phyloP scores from a whole-genome alignment of 2,888 invertebrate species.

The Phortica magna region DNA sequence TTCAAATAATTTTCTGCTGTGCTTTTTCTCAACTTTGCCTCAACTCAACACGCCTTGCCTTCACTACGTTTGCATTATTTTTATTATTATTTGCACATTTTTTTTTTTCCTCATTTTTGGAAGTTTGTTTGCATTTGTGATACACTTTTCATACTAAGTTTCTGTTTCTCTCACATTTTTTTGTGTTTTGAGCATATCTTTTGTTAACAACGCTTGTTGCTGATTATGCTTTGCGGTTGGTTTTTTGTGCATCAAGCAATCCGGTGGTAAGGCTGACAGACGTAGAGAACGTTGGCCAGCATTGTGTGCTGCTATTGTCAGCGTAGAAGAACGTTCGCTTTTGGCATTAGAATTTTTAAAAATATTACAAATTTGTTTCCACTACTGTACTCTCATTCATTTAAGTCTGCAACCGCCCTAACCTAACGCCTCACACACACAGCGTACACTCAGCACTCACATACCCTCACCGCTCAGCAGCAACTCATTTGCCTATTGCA shows the following conservation, averaged over 20 bases:
- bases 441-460: neutral
- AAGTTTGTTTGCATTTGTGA: constrained; percentile 28
- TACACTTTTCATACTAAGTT: constrained; percentile 12
- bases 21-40: neutral
- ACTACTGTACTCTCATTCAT: neutral
- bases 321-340: neutral
- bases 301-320: neutral
- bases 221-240: constrained; percentile 19
- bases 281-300: neutral
- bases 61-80: constrained; percentile 25
- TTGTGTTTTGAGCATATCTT: constrained; percentile 5
- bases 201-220: constrained; percentile 16
- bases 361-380: neutral
- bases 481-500: constrained; percentile 26
- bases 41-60: neutral
- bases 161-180: neutral
- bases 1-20: constrained; percentile 18
- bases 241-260: neutral
- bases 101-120: constrained; percentile 23
- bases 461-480: constrained; percentile 17
- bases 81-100: constrained; percentile 9
- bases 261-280: neutral
- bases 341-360: constrained; percentile 18
- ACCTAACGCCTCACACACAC: neutral
- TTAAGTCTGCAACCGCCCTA: neutral